Base-by-base conservation (phyloP, 2,888 invertebrate species). In the Junonia oenone region DNA sequence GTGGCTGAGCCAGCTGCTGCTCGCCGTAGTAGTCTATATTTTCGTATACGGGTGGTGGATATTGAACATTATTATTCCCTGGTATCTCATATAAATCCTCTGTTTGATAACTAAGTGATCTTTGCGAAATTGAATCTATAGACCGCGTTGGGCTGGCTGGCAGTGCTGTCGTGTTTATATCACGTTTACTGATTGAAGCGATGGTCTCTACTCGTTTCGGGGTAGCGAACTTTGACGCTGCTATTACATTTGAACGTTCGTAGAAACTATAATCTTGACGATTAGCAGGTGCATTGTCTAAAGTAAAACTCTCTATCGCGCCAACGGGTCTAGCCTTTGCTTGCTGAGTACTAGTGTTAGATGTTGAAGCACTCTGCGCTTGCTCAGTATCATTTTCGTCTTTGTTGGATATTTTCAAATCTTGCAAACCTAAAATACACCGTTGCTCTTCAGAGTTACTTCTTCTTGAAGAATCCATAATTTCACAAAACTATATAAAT, bases 1-100 rank as follows among this genome's bases (percentile, higher is more conserved):
- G 92, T 19, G 92, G 91, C 73, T 90, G 91, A 27, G 91, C 87
- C 8, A 90, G 82, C 6, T 89, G 84, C 64, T 91, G 89, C 53
- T 92, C 92, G 4, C 92, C 91, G 85, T 95, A 96, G 75, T 95
- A 96, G 65, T 96, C 96, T 51, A 96, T 91, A 79, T 96, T 96
- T 78, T 96, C 96, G 75, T 96, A 96, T 22, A 96, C 93, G 38
- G 88, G 81, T 45, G 87, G 80, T 37, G 88, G 78, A 67, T 83
- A 86, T 63, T 81, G 83, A 52, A 75, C 63, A 63, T 76, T 81
- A 13, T 89, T 83, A 67, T 82, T 81, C 40, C 82, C 85, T 56
- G 86, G 84, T 64, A 88, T 90, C 70, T 83, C 90, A 61, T 87
- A 89, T 55, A 90, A 68, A 66, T 90, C 88, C 55, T 87, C 86